Evolutionary conservation across 2,888 invertebrate species (phyloP), one percentile per base, ranked within the genome.

Genomic region (Penaeus monodon): DNA sequence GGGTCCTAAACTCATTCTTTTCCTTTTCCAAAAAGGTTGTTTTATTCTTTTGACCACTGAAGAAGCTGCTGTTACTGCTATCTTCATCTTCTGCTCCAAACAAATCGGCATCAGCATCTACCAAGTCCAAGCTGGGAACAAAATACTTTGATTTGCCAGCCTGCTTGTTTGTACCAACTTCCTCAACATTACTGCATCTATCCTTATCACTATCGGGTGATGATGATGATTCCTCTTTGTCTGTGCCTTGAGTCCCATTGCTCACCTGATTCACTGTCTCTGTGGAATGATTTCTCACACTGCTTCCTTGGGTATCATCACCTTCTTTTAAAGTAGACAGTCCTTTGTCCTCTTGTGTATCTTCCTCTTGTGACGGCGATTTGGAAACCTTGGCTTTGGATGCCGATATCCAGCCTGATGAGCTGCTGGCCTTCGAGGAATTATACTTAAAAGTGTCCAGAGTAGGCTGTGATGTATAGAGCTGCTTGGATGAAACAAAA

Each of bases 381-480:
- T 57, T 57, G n/a, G 68, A 63, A 27, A 7, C 63, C 24, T 63
- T 73, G 57, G 33, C 22, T 77, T 57, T 77, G 17, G 77, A 57
- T 27, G 33, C 33, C 33, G 82, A 82, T 57, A 73, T 82, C 73
- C 82, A 82, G 17, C 63, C 70, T 73, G 82, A 73, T 22, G 57
- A 27, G 64, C 27, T 63, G 1, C 78, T 57, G 78, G 4, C 3
- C 14, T 81, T 44, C 12, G 22, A 44, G 22, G 76, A 7, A 27
- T 20, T 24, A 12, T 57, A 49, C 6, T 64, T 57, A 12, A 24
- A n/a, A 38, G 29, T 27, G 38, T 74, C 44, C 8, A 76, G 38
- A 24, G 38, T 6, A 38, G 29, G 33, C 63, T 66, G 77, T 17
- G 65, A 70, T 44, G 2, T 63, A 29, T 49, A 44, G 17, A 27